Evolutionary conservation across 2,888 invertebrate species (phyloP).

Genomic region (Andrena haemorrhoa): DNA sequence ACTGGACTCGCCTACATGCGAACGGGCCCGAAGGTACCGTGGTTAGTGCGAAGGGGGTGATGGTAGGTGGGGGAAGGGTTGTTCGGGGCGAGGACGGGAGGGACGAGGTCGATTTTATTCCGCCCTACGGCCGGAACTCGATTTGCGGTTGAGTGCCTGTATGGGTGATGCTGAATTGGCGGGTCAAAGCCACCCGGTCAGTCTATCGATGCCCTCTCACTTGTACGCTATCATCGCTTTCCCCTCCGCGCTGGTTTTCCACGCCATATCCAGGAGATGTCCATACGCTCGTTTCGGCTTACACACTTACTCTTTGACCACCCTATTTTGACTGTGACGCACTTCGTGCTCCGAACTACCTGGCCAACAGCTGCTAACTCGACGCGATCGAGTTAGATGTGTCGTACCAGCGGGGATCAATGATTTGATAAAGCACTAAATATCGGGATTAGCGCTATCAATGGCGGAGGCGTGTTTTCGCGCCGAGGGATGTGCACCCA

Average conservation of each 20-base stretch:
- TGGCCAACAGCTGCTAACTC: slow-evolving; percentile 37
- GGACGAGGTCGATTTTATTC: slow-evolving; percentile 80
- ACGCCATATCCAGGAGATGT: slow-evolving; percentile 31
- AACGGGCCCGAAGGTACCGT: slow-evolving; percentile 70
- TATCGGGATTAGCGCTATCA: not conserved
- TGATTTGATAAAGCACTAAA: not conserved
- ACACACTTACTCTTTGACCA: slow-evolving; percentile 40
- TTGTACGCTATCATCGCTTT: slow-evolving; percentile 47
- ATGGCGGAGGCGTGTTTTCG: not conserved
- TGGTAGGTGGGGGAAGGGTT: slow-evolving; percentile 29
- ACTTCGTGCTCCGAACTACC: slow-evolving; percentile 1
- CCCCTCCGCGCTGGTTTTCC: slow-evolving; percentile 30
- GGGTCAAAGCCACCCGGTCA: slow-evolving; percentile 74
- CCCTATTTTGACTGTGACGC: slow-evolving; percentile 12
- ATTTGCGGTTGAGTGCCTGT: slow-evolving; percentile 83
- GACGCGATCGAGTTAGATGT: slow-evolving; percentile 34
- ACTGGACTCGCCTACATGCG: slow-evolving; percentile 69
- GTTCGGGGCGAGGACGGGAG: slow-evolving; percentile 1
- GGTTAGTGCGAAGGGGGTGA: slow-evolving; percentile 29
- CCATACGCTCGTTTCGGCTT: slow-evolving; percentile 40
- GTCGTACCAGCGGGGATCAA: not conserved
- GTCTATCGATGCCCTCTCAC: slow-evolving; percentile 57
- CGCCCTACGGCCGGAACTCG: slow-evolving; percentile 80
- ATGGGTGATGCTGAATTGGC: slow-evolving; percentile 82
- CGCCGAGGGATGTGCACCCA: not conserved